Conservation (phyloP, 2,113 vertebrate genomes). For the Bubo bubo region DNA sequence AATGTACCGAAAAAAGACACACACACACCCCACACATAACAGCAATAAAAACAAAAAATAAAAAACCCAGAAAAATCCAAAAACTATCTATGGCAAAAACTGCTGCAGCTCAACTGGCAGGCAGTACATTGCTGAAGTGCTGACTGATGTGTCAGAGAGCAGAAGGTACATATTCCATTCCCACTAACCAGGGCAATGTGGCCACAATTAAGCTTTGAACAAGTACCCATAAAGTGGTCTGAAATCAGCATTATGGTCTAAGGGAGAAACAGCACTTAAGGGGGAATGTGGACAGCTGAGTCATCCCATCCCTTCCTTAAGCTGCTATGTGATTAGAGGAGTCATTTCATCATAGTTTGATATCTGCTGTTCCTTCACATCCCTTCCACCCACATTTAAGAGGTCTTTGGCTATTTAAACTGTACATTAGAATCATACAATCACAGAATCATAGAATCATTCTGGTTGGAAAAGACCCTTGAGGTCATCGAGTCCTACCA, state of each 20-base stretch:
- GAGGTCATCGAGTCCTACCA: no score
- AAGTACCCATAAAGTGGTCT: not conserved
- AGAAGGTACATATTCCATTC: not conserved
- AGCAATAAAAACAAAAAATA: not conserved
- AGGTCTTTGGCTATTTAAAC: not conserved
- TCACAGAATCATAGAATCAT: no score
- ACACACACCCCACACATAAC: not conserved
- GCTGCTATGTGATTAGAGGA: not conserved
- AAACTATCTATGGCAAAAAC: not conserved
- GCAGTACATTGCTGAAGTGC: not conserved
- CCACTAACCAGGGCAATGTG: not conserved
- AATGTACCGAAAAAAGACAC: not conserved
- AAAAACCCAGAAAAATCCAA: not conserved
- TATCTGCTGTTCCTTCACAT: not conserved
- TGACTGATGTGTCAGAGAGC: not conserved
- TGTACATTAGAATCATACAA: not conserved
- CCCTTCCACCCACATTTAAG: not conserved
- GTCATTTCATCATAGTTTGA: not conserved
- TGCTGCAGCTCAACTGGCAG: not conserved
- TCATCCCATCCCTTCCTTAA: not conserved
- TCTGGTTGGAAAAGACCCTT: no score
- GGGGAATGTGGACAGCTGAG: not conserved
- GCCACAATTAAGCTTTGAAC: not conserved
- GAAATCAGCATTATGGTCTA: not conserved
- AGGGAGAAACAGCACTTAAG: not conserved